Evolutionary conservation across 2,113 vertebrate species (phyloP).

Genomic region (Gorsachius goisagi): DNA sequence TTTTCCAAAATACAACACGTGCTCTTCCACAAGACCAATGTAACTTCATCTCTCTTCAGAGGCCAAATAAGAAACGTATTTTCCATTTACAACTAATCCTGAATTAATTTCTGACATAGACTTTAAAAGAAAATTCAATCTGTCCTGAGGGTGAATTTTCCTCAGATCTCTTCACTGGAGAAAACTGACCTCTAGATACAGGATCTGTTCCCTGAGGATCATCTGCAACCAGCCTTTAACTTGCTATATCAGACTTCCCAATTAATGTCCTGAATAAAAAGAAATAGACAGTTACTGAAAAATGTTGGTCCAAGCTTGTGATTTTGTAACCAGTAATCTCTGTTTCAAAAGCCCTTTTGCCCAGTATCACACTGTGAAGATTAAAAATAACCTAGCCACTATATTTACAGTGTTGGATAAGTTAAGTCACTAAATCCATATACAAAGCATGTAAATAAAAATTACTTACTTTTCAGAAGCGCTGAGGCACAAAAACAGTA

Average conservation of each 20-base stretch:
- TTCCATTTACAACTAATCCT: not conserved
- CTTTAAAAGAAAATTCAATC: not conserved
- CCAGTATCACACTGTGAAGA: not conserved
- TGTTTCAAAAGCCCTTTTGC: not conserved
- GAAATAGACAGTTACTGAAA: not conserved
- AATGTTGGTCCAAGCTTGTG: not conserved
- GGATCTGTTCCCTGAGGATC: not conserved
- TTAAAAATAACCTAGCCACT: conserved; percentile 9
- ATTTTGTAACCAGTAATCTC: not conserved
- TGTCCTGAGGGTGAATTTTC: not conserved
- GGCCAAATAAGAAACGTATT: not conserved
- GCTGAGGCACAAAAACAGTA: not conserved
- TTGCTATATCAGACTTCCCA: not conserved
- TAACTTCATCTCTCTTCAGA: not conserved
- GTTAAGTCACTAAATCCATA: not conserved
- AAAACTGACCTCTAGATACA: not conserved
- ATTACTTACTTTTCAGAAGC: not conserved
- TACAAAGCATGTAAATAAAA: conserved; percentile 12
- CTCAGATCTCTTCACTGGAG: not conserved
- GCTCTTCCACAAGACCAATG: not conserved
- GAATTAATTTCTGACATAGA: not conserved
- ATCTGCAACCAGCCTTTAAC: not conserved
- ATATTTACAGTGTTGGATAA: not conserved
- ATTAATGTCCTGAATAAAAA: not conserved
- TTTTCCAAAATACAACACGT: not conserved